Base-by-base conservation (phyloP, 1,140 invertebrate species). In the Ostrea edulis region DNA sequence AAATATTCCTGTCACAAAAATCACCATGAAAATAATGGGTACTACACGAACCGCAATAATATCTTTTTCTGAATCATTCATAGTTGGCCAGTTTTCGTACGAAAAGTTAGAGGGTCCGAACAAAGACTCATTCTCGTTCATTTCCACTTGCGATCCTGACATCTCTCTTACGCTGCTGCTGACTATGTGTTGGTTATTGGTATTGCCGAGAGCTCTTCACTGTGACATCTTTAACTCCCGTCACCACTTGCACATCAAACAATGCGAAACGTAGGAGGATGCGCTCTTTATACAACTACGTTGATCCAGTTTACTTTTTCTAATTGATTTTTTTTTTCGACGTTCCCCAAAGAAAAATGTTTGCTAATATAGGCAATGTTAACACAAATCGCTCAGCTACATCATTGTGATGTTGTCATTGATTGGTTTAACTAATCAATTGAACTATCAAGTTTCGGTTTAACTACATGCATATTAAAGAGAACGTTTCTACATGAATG, bases 1-100 rank as follows among this genome's bases (percentile, higher is more conserved):
- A 55, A 98, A 95, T 0, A 98, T 95, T 25, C 98, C 98, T 81
- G 98, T 96, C 12, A 98, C 96, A 55, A 97, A 97, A 86, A 98
- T 98, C 86, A 98, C 96, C 0, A 97, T 97, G 93, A 98, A 98
- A 91, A 98, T 96, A 20, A 98, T 96, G 2, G 97, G 97, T 44
- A 98, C 97, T 17, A 91, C 65, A 14, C 71, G 82, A 3, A 53
- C 44, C n/a, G 44, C 82, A 54, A 83, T 52, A 7, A 83, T 54
- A 44, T 83, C 51, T 14, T 52, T 52, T 52, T 83, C 44, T 9
- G 82, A 22, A 22, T 82, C 81, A 44, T 77, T 77, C 68, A 77
- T 77, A 29, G 68, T 77, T 35, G 68, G 29, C 68, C 68, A 77
- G 12, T 77, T 22, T 77, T 77, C 68, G 29, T 29, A 77, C 3